These are phyloP conservation scores for Cladorhizidae sp. DNA, from an alignment of 37 sponge, comb jelly and placozoan genomes.

Conservation along the genomic window DNA sequence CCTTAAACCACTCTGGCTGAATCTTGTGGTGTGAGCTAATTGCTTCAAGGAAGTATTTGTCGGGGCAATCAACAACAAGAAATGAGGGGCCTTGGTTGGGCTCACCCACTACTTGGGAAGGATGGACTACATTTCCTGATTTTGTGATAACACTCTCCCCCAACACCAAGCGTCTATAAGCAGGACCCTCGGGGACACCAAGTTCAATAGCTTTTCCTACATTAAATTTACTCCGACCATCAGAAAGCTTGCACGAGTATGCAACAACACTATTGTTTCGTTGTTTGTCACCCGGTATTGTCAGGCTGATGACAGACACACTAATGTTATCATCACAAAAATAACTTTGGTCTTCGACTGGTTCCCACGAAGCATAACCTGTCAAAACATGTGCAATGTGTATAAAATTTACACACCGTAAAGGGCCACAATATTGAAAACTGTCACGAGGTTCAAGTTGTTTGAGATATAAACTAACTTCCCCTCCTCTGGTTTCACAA, in stretches of 20 bases:
- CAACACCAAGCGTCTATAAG: constrained; percentile 18
- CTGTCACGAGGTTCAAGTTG: neutral
- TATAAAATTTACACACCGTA: neutral
- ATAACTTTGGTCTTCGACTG: neutral
- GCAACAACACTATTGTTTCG: neutral
- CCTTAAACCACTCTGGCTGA: constrained; percentile 2
- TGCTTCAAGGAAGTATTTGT: constrained; percentile 6
- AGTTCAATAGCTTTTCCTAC: constrained; percentile 53
- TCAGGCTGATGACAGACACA: neutral
- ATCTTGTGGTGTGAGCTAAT: constrained; percentile 16
- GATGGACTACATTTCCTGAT: constrained; percentile 47
- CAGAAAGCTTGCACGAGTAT: constrained; percentile 55
- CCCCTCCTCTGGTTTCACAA: constrained; percentile 65
- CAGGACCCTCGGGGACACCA: constrained; percentile 51
- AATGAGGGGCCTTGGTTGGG: constrained; percentile 54
- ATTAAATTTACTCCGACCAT: constrained; percentile 66
- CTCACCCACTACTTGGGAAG: constrained; percentile 62
- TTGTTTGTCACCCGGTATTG: neutral
- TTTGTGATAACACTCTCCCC: constrained; percentile 58
- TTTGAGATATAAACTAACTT: neutral
- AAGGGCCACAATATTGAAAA: neutral
- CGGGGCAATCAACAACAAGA: constrained; percentile 70
- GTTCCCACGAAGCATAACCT: neutral
- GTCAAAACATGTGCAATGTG: neutral
- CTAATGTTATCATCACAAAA: constrained; percentile 18